Percentiles rank a stretch among this genome's conserved stretches.
Conservation (phyloP, 2,797 vertebrate species). For the Myotis daubentonii region DNA sequence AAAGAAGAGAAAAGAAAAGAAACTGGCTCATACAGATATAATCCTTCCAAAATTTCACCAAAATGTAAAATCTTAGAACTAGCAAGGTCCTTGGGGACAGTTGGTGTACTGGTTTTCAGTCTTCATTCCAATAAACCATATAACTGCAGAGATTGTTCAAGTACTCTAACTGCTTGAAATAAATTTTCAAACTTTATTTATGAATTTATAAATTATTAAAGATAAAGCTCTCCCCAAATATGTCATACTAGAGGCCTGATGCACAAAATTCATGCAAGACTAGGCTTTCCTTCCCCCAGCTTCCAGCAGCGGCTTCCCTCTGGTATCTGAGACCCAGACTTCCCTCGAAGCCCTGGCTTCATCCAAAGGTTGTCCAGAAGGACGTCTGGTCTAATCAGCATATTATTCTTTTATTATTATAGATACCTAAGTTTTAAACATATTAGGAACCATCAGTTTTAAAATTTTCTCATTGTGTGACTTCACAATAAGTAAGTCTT, state of each 20-base stretch:
- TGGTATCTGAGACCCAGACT: no score
- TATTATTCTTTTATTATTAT: no score
- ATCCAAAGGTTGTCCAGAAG: no score
- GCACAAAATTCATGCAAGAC: no score
- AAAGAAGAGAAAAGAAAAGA: background rate
- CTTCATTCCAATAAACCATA: background rate
- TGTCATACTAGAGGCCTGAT: no score
- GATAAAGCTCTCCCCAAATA: background rate
- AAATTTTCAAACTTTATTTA: background rate
- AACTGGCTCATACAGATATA: background rate
- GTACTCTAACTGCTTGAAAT: background rate
- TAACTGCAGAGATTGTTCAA: background rate
- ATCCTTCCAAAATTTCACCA: background rate
- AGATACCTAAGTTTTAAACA: constrained; percentile 6
- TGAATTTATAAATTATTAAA: background rate
- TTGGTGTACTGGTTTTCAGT: background rate
- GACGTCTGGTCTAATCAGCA: no score
- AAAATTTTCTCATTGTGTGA: background rate
- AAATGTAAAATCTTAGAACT: background rate
- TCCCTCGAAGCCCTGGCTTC: no score
- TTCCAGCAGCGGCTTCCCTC: no score
- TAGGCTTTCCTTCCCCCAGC: no score
- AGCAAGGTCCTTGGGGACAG: background rate
- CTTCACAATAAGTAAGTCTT: background rate
- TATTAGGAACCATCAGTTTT: background rate